Conservation (phyloP, 35 echinoderm and acorn worm genomes). For the Amphiura filiformis region DNA sequence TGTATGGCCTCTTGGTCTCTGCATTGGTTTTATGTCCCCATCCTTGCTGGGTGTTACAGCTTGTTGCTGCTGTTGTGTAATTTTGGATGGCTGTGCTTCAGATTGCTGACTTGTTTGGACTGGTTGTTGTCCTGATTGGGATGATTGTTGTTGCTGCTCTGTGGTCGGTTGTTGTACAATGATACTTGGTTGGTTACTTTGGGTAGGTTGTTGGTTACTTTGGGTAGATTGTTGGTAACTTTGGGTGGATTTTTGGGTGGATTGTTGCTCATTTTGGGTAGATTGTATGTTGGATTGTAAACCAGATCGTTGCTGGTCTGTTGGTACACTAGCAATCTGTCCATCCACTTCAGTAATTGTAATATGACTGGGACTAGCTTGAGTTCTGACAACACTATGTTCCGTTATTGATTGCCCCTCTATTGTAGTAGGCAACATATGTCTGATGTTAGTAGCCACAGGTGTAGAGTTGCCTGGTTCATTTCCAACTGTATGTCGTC, state of each 20-base stretch:
- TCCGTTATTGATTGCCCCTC: no score
- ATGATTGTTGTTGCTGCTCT: background rate
- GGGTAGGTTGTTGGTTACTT: no score
- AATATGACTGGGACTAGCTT: no score
- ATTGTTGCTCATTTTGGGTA: background rate
- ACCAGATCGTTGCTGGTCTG: background rate
- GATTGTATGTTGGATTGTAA: background rate
- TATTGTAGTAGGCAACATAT: no score
- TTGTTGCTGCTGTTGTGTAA: background rate
- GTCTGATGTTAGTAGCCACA: no score
- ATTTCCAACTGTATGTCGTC: no score
- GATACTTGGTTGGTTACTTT: no score
- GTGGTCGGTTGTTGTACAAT: no score
- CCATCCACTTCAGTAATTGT: background rate
- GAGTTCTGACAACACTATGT: no score
- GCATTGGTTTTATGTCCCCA: background rate
- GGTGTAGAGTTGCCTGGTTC: no score
- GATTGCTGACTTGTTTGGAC: background rate
- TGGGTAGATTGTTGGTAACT: background rate
- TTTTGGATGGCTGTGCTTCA: background rate
- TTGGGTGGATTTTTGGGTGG: background rate
- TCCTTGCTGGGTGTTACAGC: background rate
- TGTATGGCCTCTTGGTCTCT: slow-evolving; percentile 47
- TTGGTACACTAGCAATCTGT: background rate
- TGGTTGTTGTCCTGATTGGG: background rate